Evolutionary conservation across 2,113 vertebrate genomes (phyloP).

Genomic region (Butorides virescens): DNA sequence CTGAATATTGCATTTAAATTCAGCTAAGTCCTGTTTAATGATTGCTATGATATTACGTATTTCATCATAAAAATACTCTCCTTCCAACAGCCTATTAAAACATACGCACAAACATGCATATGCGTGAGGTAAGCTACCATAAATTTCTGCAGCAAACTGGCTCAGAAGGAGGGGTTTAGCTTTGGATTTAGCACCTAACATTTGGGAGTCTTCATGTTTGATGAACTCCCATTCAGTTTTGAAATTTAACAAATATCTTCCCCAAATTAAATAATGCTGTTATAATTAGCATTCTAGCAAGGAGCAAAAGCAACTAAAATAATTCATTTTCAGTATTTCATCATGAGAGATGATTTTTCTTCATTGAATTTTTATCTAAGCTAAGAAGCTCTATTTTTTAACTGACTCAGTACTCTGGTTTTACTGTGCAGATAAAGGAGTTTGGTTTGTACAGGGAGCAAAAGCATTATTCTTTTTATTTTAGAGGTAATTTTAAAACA

Average conservation of each 20-base stretch:
- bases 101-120: background rate
- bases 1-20: background rate
- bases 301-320: background rate
- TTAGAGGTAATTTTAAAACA: slow-evolving; percentile 35
- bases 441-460: background rate
- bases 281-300: background rate
- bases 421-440: slow-evolving; percentile 20
- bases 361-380: slow-evolving; percentile 37
- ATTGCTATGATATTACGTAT: background rate
- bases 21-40: background rate
- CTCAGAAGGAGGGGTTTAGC: background rate
- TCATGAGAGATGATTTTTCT: background rate
- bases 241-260: background rate
- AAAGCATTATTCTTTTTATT: slow-evolving; percentile 38
- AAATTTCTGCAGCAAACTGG: background rate
- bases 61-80: background rate
- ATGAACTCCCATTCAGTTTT: background rate
- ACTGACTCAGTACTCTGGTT: slow-evolving; percentile 2
- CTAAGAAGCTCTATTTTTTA: slow-evolving; percentile 44
- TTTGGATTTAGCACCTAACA: background rate
- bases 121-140: background rate
- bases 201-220: background rate
- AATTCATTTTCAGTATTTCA: slow-evolving; percentile 9
- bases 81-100: background rate
- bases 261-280: slow-evolving; percentile 10